Base-by-base conservation (phyloP, 2,888 invertebrate species). In the Pandemis corylana region DNA sequence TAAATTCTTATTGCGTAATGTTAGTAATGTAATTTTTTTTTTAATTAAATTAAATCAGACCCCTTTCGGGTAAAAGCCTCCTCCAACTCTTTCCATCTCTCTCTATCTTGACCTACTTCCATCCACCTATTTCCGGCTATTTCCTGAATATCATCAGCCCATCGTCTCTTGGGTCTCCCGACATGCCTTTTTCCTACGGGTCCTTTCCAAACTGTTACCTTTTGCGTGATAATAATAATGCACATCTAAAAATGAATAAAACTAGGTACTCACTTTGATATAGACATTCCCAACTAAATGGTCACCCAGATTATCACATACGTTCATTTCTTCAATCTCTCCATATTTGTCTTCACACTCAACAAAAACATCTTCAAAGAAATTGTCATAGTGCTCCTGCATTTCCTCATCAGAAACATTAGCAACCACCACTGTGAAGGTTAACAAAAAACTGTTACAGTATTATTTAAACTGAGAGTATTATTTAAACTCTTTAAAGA, bases 271-370 rank as follows among this genome's bases (percentile, higher is more conserved):
- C 90, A 98, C 98, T 96, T 99, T 99, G 78, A 99, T 99, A 90
- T 99, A 99, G 71, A 99, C 99, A 95, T 99, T 99, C 73, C 99
- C 99, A 59, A 99, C 99, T 80, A 99, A 95, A 89, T 99, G 99
- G 89, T 99, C 99, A 4, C 99, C 99, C 77, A 99, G 96, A 92
- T 99, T 99, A 92, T 99, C 99, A 93, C 99, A 99, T 2, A 99
- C 99, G 94, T 99, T 99, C 99, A 99, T 99, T 93, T 99, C 99
- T 91, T 99, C 99, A 84, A 99, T 99, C 94, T 99, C 99, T 0
- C 99, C 99, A 93, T 99, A 99, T 95, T 99, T 99, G 86, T 99
- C 99, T 91, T 99, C 99, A 87, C 99, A 98, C 90, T 99, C 99
- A 0, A 99, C 98, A 95, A 99, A 99, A 1, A 99, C 99, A 94